A percentile compares a stretch with the other conserved stretches of the same genome.
phyloP scores from a whole-genome alignment of 2,888 invertebrate species.

The Melinopterus prodromus region DNA sequence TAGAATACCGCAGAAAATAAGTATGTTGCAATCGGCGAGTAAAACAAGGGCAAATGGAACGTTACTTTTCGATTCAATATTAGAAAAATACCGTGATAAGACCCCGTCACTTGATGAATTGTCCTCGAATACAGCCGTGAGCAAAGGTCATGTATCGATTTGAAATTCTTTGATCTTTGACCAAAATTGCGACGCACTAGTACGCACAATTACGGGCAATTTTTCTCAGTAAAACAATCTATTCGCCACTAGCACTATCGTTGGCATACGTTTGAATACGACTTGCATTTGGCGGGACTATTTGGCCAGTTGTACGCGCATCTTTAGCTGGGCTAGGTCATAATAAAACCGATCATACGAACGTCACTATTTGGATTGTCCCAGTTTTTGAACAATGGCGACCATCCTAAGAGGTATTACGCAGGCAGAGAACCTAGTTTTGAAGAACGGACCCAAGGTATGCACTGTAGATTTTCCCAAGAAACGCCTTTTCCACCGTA shows the following conservation, averaged over 20 bases:
- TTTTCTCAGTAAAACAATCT: constrained; percentile 4
- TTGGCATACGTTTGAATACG: not conserved
- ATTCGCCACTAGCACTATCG: not conserved
- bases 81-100: not conserved
- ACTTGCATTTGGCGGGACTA: constrained; percentile 21
- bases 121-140: not conserved
- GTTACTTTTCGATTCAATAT: not conserved
- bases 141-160: constrained; percentile 9
- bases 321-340: constrained; percentile 4
- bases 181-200: constrained; percentile 10
- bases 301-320: constrained; percentile 18
- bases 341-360: constrained; percentile 11
- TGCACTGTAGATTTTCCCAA: constrained; percentile 43
- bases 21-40: not conserved
- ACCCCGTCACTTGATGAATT: not conserved
- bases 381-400: constrained; percentile 66
- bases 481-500: not conserved
- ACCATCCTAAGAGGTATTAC: constrained; percentile 77
- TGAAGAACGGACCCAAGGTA: constrained; percentile 79
- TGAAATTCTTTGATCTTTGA: constrained; percentile 18
- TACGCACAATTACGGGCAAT: not conserved
- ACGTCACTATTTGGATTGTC: constrained; percentile 30
- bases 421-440: constrained; percentile 73
- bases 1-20: not conserved
- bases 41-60: no score